Percentiles rank a stretch among this genome's conserved stretches.
Conservation (phyloP, 2,888 invertebrate genomes). For the Papilio elwesi region DNA sequence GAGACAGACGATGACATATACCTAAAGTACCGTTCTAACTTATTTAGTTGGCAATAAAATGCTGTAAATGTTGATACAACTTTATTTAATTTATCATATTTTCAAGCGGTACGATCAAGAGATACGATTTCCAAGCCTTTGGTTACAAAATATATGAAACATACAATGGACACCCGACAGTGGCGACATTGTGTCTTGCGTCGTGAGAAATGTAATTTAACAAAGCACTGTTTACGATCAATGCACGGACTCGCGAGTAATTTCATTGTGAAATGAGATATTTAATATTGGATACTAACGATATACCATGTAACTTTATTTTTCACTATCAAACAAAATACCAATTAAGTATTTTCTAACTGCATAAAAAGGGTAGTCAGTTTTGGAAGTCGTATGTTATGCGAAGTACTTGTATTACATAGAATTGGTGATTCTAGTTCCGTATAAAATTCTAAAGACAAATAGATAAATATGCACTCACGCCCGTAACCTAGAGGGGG, state of each 20-base stretch:
- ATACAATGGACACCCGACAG: slow-evolving; percentile 12
- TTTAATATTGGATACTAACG: neutral
- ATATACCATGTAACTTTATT: neutral
- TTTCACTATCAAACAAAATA: neutral
- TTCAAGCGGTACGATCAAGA: no score
- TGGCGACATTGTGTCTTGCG: slow-evolving; percentile 38
- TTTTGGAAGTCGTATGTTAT: neutral
- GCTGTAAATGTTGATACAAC: no score
- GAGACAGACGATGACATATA: no score
- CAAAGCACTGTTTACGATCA: slow-evolving; percentile 39
- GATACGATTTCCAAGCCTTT: neutral
- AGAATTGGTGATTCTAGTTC: no score
- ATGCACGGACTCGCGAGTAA: slow-evolving; percentile 26
- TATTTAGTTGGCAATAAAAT: no score
- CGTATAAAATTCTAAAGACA: no score
- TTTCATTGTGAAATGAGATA: slow-evolving; percentile 30
- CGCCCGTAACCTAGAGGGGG: no score
- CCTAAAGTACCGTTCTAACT: no score
- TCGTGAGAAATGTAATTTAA: slow-evolving; percentile 39
- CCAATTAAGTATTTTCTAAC: neutral
- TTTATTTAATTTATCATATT: no score
- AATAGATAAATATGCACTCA: no score
- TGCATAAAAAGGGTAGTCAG: neutral
- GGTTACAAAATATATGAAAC: neutral
- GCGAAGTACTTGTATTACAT: no score